Evolutionary conservation across 2,797 vertebrate genomes (phyloP).

Genomic region (Chiloscyllium punctatum): DNA sequence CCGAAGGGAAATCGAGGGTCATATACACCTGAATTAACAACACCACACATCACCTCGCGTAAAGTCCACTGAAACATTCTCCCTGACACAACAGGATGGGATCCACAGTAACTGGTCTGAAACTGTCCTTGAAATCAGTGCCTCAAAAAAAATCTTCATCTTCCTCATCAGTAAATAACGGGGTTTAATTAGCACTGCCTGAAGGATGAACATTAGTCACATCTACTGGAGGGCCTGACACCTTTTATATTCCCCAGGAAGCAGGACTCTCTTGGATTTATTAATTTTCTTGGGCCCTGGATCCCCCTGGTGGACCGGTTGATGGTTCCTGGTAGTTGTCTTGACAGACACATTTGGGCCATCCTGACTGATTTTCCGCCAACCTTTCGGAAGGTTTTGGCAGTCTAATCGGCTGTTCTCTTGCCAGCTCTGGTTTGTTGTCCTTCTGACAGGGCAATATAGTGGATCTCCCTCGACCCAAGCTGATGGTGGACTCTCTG

Average conservation of each 20-base stretch:
- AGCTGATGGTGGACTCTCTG: too few relatives aligned
- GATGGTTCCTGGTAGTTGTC: too few relatives aligned
- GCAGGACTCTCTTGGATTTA: background rate
- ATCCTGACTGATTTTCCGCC: background rate
- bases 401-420: background rate
- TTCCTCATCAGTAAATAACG: background rate
- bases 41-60: background rate
- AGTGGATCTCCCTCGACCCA: too few relatives aligned
- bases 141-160: background rate
- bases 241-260: background rate
- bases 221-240: background rate
- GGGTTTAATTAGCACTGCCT: background rate
- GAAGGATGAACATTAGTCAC: background rate
- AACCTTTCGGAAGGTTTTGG: background rate
- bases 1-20: background rate
- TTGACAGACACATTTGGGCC: background rate
- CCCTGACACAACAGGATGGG: too few relatives aligned
- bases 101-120: background rate
- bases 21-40: too few relatives aligned
- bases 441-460: too few relatives aligned
- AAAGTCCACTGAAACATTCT: background rate
- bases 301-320: background rate
- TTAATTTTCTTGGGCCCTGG: background rate
- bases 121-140: background rate
- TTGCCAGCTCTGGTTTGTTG: background rate